phyloP scores from a whole-genome alignment of 2,113 vertebrate species.

The Gorilla gorilla region DNA sequence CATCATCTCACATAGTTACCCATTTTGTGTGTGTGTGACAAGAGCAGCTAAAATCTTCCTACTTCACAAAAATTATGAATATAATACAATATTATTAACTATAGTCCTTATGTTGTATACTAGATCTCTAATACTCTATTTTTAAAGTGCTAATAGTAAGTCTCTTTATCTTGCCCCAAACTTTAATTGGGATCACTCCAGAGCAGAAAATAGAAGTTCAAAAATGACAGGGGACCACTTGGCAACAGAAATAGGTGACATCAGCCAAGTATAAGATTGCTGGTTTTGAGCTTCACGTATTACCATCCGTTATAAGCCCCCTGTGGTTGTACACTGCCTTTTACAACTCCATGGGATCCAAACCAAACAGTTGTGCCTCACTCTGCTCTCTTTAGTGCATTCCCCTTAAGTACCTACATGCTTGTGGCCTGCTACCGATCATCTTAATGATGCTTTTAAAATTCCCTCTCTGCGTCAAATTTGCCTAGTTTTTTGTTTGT shows the following conservation, averaged over 20 bases:
- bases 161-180: not conserved
- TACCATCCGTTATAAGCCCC: not conserved
- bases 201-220: not conserved
- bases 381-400: no score
- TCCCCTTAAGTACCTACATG: not conserved
- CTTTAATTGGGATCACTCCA: not conserved
- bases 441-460: not conserved
- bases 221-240: not conserved
- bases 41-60: not conserved
- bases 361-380: fast-evolving
- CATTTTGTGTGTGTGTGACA: not conserved
- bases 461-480: not conserved
- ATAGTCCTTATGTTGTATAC: not conserved
- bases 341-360: no score
- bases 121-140: not conserved
- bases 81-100: not conserved
- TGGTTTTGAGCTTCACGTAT: no score
- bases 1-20: not conserved
- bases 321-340: no score
- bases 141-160: not conserved
- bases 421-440: not conserved
- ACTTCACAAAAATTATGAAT: not conserved
- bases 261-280: not conserved
- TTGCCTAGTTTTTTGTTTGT: not conserved
- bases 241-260: not conserved